Base-by-base conservation (phyloP, 1,140 invertebrate genomes). In the Tetramorium alpestre region DNA sequence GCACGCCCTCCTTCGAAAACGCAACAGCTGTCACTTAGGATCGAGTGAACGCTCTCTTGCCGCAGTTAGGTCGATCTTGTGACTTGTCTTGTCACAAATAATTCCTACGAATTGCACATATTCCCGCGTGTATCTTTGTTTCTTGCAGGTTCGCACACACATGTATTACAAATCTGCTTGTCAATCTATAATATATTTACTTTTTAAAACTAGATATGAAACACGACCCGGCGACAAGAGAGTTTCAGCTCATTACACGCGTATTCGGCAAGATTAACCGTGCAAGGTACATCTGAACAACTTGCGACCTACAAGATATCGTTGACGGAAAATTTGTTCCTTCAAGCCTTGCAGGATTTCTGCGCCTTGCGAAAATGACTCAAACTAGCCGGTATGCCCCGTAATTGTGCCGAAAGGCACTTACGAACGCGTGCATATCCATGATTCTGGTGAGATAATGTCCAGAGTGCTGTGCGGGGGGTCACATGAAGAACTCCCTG, bases 401-500 rank as follows among this genome's bases (percentile, higher is more conserved):
- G 72, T 84, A 84, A 75, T 86, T 75, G 38, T 70, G 72, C 82
- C 67, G 84, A 51, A 58, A 86, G 67, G 86, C 85, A 85, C 60
- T 85, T 72, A 90, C 64, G 84, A 67, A 64, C 67, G 85, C 88
- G 78, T 69, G 67, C 49, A 76, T 76, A 76, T 92, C 86, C 78
- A 87, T 86, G 82, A 88, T 92, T 90, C 89, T 90, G 88, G 88
- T 87, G 80, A 91, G 87, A 86, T 84, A 84, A 84, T 78, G 88
- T 88, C 90, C 54, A 56, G 18, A 91, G 77, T 91, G 91, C 80
- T 93, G 94, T 64, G 92, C 88, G 92, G 94, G 93, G 92, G 94
- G 94, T 97, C 96, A 97, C 97, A 97, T 97, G 94, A 97, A 97
- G 95, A 97, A 97, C 95, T 97, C 97, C 95, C 97, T 97, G 94